A percentile compares a stretch with the other conserved stretches of the same genome.
Conservation (phyloP, 2,113 vertebrate species). For the Neomonachus schauinslandi region DNA sequence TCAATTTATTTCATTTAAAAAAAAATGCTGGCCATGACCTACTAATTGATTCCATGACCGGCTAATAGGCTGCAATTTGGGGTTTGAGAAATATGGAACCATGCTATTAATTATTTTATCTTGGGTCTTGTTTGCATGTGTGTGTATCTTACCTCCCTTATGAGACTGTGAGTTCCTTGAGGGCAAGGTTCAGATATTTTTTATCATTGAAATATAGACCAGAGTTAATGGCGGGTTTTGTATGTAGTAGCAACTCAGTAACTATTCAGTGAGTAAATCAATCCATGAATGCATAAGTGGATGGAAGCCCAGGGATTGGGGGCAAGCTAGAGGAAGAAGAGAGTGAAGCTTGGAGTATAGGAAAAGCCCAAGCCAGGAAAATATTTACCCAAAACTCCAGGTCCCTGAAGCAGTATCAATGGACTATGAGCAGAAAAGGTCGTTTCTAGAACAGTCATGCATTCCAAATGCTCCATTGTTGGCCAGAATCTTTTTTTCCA, state of each 20-base stretch:
- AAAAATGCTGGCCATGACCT: background rate
- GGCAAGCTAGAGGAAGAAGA: background rate
- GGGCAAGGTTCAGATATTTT: background rate
- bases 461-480: background rate
- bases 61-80: background rate
- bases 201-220: background rate
- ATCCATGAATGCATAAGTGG: background rate
- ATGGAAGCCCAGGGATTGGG: background rate
- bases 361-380: background rate
- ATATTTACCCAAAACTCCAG: background rate
- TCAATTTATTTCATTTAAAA: background rate
- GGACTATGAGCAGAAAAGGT: background rate
- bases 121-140: background rate
- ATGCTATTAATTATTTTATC: background rate
- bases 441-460: background rate
- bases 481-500: conserved; percentile 49
- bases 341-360: background rate
- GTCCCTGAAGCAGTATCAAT: background rate
- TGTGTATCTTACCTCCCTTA: background rate
- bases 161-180: background rate
- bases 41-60: background rate
- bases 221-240: background rate
- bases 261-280: background rate
- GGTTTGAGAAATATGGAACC: conserved; percentile 9
- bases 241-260: background rate